A percentile compares a stretch with the other conserved stretches of the same genome.
phyloP scores from a whole-genome alignment of 2,888 invertebrate genomes.

The Drosophila acutilabella region DNA sequence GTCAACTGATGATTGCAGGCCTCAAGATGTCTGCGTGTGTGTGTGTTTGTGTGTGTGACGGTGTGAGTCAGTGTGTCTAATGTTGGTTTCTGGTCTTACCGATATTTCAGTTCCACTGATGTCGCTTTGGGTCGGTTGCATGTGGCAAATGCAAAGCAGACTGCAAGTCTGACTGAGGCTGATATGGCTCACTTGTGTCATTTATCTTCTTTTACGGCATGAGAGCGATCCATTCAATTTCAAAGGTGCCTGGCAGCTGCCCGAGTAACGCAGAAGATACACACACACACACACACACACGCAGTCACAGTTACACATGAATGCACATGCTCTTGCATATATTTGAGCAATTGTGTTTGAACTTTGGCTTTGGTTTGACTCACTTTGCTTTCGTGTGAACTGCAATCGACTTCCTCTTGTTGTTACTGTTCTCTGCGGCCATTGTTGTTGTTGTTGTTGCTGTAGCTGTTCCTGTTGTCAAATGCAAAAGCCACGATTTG shows the following conservation, averaged over 20 bases:
- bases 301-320: slow-evolving; percentile 9
- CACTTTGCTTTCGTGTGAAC: slow-evolving; percentile 65
- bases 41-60: background rate
- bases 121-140: slow-evolving; percentile 14
- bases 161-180: slow-evolving; percentile 63
- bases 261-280: slow-evolving; percentile 62
- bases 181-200: slow-evolving; percentile 80
- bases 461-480: slow-evolving; percentile 17
- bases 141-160: slow-evolving; percentile 46
- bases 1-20: slow-evolving; percentile 68
- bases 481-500: slow-evolving; percentile 47
- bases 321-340: slow-evolving; percentile 68
- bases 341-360: slow-evolving; percentile 81
- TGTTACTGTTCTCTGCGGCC: slow-evolving; percentile 16
- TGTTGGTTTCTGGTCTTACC: slow-evolving; percentile 1
- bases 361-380: slow-evolving; percentile 78
- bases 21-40: slow-evolving; percentile 62
- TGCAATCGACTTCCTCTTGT: slow-evolving; percentile 51
- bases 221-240: slow-evolving; percentile 70
- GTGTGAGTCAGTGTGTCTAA: slow-evolving; percentile 10
- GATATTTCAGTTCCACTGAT: slow-evolving; percentile 13
- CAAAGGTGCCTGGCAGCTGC: slow-evolving; percentile 74
- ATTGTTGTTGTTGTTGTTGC: slow-evolving; percentile 19
- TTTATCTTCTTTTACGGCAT: slow-evolving; percentile 78
- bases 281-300: slow-evolving; percentile 28